Percentiles rank a stretch among this genome's conserved stretches.
Evolutionary conservation across 2,113 vertebrate genomes (phyloP).

Genomic region (Nanorana parkeri): DNA sequence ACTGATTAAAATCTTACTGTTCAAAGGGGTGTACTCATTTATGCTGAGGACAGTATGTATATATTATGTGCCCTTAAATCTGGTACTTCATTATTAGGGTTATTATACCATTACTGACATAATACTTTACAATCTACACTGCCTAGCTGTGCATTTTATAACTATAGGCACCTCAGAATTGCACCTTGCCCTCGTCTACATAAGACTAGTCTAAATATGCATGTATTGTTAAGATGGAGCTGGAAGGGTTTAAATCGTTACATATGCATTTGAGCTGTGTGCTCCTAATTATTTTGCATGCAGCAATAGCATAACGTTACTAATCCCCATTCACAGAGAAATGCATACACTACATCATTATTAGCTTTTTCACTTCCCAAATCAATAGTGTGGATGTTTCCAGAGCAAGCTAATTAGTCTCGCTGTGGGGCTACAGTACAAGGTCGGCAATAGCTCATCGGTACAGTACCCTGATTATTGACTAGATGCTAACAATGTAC

Average conservation of each 20-base stretch:
- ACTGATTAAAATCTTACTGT: too few relatives aligned
- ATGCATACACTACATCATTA: conserved; percentile 53
- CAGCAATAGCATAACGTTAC: conserved; percentile 47
- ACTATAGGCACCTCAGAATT: neutral
- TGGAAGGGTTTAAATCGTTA: conserved; percentile 52
- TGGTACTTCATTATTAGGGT: too few relatives aligned
- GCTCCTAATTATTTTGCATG: conserved; percentile 57
- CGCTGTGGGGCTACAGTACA: conserved; percentile 53
- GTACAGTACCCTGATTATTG: conserved; percentile 53
- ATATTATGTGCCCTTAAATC: too few relatives aligned
- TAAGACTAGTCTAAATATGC: conserved; percentile 40
- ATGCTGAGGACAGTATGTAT: too few relatives aligned
- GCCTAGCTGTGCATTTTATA: neutral
- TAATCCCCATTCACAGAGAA: conserved; percentile 56
- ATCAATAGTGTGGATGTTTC: conserved; percentile 55
- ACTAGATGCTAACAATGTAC: conserved; percentile 57
- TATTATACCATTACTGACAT: too few relatives aligned
- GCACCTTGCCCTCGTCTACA: conserved; percentile 8
- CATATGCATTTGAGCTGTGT: conserved; percentile 49
- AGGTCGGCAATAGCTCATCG: conserved; percentile 49
- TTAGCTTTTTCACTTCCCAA: conserved; percentile 55
- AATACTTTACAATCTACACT: too few relatives aligned
- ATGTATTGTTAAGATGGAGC: conserved; percentile 50
- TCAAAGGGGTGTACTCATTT: too few relatives aligned
- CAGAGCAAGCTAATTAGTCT: conserved; percentile 56